Evolutionary conservation across 2,888 invertebrate genomes (phyloP).

Genomic region (Nomada fabriciana): DNA sequence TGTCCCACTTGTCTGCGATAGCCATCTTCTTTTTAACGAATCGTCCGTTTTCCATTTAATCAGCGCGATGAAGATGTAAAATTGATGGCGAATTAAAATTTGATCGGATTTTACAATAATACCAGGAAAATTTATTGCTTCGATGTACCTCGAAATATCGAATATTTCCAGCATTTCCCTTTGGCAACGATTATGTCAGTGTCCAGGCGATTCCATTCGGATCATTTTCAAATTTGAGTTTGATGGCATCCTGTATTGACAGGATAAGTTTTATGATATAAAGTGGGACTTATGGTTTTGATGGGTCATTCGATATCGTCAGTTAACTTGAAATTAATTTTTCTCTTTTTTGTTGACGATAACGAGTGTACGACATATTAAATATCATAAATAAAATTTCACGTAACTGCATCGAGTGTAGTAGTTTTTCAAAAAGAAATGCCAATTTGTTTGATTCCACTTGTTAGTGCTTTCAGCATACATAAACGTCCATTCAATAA

Average conservation of each 20-base stretch:
- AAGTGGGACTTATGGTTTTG: slow-evolving; percentile 22
- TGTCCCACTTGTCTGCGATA: too few species aligned
- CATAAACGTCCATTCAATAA: too few species aligned
- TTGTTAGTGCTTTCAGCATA: not conserved
- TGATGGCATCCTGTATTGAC: slow-evolving; percentile 28
- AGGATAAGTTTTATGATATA: slow-evolving; percentile 9
- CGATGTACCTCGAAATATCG: not conserved
- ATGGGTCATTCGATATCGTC: slow-evolving; percentile 23
- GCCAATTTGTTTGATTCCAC: not conserved
- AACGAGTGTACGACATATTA: not conserved
- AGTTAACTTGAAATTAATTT: not conserved
- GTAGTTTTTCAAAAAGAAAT: not conserved
- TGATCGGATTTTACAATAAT: too few species aligned
- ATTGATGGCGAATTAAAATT: too few species aligned
- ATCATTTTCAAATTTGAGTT: slow-evolving; percentile 19
- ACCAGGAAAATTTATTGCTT: not conserved
- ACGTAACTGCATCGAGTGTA: not conserved
- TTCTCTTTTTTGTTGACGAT: not conserved
- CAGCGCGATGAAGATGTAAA: too few species aligned
- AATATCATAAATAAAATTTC: not conserved
- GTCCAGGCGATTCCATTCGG: not conserved
- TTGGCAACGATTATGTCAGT: slow-evolving; percentile 1
- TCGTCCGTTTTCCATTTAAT: too few species aligned
- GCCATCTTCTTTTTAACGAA: too few species aligned
- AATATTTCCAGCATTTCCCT: not conserved